Percentiles rank a stretch among this genome's conserved stretches.
Conservation (phyloP, 2,113 vertebrate species). For the Pterocles gutturalis region DNA sequence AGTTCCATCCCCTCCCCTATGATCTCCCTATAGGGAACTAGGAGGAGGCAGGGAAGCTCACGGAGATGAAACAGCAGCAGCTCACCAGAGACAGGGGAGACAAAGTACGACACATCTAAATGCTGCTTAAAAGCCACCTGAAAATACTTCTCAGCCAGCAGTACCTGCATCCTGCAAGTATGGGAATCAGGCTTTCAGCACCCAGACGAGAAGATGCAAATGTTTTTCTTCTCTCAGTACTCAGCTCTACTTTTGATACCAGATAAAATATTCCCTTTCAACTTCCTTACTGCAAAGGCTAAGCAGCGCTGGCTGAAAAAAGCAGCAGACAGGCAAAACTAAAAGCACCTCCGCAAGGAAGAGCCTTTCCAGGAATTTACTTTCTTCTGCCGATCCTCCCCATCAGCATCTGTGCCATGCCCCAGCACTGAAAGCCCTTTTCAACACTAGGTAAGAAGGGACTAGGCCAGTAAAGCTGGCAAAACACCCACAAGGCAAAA, state of each 20-base stretch:
- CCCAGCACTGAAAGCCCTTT: slow-evolving; percentile 10
- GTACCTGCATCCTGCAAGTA: not conserved
- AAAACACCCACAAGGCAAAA: slow-evolving; percentile 12
- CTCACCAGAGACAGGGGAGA: not conserved
- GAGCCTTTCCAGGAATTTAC: slow-evolving; percentile 26
- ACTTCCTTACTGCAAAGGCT: not conserved
- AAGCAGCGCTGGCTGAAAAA: not conserved
- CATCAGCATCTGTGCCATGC: not conserved
- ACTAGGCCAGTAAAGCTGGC: not conserved
- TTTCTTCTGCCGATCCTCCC: not conserved
- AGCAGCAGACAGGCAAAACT: not conserved
- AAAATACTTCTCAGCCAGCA: not conserved
- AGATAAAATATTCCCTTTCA: not conserved
- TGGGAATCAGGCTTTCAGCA: not conserved
- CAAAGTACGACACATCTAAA: fast-evolving
- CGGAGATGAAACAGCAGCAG: not conserved
- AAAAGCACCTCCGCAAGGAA: not conserved
- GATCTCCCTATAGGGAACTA: not conserved
- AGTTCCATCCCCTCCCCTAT: not conserved
- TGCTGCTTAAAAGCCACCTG: not conserved
- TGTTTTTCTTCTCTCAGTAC: not conserved
- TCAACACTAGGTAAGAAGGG: slow-evolving; percentile 12
- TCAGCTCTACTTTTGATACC: not conserved
- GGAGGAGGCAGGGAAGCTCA: not conserved
- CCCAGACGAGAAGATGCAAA: not conserved